Base-by-base conservation (phyloP, 92 coral and sea anemone species). In the Phenganax stokvisi region DNA sequence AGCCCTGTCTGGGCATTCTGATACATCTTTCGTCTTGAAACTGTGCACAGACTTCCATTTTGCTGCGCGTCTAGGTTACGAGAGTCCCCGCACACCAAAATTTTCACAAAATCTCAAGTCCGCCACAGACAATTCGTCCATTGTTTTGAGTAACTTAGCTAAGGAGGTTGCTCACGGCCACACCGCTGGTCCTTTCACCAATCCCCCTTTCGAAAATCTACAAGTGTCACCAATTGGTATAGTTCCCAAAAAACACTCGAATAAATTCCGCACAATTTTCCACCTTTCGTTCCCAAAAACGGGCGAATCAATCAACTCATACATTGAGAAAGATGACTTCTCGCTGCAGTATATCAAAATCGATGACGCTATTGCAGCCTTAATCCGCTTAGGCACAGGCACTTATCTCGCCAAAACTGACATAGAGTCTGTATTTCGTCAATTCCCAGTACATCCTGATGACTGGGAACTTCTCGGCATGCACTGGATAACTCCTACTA, bases 381-480 rank as follows among this genome's bases (percentile, higher is more conserved):
- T 76, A 54, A 75, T 67, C 57, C 59, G 66, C 31, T 80, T 84
- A 12, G 90, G 90, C 73, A 57, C 61, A 37, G 72, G 66, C 31
- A 62, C 72, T 59, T 87, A 78, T 54, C 58, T 87, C 58, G 90
- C 90, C 44, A 88, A 88, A 75, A 85, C 90, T 28, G 88, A 85
- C 77, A 76, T 85, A n/a, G 88, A 85, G 76, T 88, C 90, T 51
- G 90, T 87, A 15, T 87, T 84, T 74, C 68, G 90, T 58, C 87
- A 61, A 54, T 72, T 87, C 72, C 87, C 90, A 17, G 84, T 88
- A 54, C 88, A 88, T 54, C 88, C 90, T 7, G 79, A 72, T 62
- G 90, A 87, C 72, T 87, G 85, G 79, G 87, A 87, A 75, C 81
- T 84, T 67, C 75, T 84, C 61, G 90, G 87, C 47, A 87, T 84